A percentile compares a stretch with the other conserved stretches of the same genome.
Evolutionary conservation across 2,797 vertebrate genomes (phyloP).

Genomic region (Saguinus oedipus): DNA sequence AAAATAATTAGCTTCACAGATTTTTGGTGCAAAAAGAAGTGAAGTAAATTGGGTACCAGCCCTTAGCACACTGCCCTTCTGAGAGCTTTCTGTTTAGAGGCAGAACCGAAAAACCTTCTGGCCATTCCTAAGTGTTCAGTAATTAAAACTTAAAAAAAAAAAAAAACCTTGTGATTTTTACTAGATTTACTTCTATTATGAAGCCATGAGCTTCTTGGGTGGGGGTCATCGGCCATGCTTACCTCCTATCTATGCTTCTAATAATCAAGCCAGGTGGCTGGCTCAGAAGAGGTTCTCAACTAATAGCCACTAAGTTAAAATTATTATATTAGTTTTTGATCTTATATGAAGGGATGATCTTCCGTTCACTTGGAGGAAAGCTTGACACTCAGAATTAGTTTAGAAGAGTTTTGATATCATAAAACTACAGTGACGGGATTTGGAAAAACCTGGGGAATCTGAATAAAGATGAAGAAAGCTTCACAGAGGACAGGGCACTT

Average conservation of each 20-base stretch:
- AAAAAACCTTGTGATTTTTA: neutral
- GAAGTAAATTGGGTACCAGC: rapidly evolving
- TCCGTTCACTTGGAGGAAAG: neutral
- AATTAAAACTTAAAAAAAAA: neutral
- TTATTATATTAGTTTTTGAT: neutral
- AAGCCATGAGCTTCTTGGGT: neutral
- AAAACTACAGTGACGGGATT: neutral
- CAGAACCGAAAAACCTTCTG: neutral
- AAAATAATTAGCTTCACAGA: neutral
- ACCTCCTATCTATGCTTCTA: neutral
- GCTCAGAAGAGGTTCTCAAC: neutral
- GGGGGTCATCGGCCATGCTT: neutral
- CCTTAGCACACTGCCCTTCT: rapidly evolving
- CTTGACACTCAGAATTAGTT: neutral
- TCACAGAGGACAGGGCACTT: neutral
- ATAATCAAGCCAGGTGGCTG: neutral
- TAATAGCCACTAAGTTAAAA: neutral
- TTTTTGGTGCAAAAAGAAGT: neutral
- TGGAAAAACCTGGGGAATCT: neutral
- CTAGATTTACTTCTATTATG: neutral
- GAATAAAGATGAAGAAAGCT: neutral
- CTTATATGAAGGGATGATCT: neutral
- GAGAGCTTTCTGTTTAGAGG: neutral
- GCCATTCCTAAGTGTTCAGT: neutral
- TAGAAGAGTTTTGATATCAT: neutral